Evolutionary conservation across 2,888 invertebrate genomes (phyloP), one percentile per base, ranked within the genome.

Genomic region (Drosophila merina): DNA sequence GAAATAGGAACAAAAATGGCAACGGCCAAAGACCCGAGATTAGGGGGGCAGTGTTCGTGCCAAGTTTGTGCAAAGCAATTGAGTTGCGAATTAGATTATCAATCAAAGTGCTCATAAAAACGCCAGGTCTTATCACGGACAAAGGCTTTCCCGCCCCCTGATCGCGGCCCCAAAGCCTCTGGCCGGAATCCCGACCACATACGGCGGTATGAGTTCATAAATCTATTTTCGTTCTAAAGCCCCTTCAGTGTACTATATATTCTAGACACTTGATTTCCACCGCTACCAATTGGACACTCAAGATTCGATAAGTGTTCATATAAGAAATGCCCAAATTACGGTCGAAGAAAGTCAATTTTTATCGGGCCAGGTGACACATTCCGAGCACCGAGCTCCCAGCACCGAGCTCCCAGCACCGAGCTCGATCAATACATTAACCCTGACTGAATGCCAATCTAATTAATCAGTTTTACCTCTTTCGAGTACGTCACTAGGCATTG

Each of bases 31-130:
- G 60, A 47, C n/a, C 45, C 52, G n/a, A 58, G 66, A 64, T 66
- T 66, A 54, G 52, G 44, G 25, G 38, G 51, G 36, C 45, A n/a
- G 36, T 30, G 40, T 44, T 31, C 52, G 52, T 64, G 64, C 67
- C 45, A 64, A 64, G 52, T 64, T 64, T 38, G 14, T 20, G 20
- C 20, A 1, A 20, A 20, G 20, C 64, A 64, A 64, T 64, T 64
- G 67, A 64, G 67, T 66, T 64, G 52, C 36, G 67, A 64, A 64
- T 64, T 52, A 47, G 64, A 64, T 64, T 64, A 64, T 64, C 67
- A 64, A 66, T 64, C 64, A 64, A 66, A 66, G 52, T 47, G 67
- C 45, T 54, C 66, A 64, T 64, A 64, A 64, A 64, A 64, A 64
- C 67, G 64, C 52, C 64, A 52, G 30, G 36, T 25, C 56, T 68